These are phyloP conservation scores for Philopotamus ludificatus DNA, from an alignment of 1,140 invertebrate genomes.

Conservation along the genomic window DNA sequence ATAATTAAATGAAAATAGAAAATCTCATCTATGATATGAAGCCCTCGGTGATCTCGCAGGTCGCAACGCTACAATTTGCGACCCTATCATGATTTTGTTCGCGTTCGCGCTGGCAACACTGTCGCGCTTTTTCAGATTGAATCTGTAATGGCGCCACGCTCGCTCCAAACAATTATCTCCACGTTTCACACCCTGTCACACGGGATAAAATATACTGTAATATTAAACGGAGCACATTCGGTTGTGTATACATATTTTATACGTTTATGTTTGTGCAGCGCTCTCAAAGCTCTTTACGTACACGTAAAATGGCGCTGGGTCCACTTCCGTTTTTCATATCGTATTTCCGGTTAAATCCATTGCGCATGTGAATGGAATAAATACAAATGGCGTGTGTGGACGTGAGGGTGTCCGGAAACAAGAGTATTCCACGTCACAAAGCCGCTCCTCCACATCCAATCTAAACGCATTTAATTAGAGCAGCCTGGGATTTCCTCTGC, in stretches of 20 bases:
- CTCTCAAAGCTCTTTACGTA: conserved; percentile 11
- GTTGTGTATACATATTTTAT: conserved; percentile 17
- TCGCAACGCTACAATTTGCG: no score
- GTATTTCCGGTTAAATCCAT: conserved; percentile 24
- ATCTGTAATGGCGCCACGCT: not conserved
- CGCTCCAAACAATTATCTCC: conserved; percentile 16
- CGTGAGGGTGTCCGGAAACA: not conserved
- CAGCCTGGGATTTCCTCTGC: no score
- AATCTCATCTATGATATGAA: no score
- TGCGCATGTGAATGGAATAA: conserved; percentile 4
- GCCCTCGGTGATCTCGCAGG: no score
- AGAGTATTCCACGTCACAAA: not conserved
- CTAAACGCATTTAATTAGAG: not conserved
- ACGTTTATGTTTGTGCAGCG: not conserved
- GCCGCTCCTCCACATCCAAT: not conserved
- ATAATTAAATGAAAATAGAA: no score
- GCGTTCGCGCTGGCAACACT: no score
- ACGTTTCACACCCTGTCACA: conserved; percentile 15
- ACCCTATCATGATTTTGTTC: no score
- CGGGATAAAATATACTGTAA: not conserved
- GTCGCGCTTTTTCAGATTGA: not conserved
- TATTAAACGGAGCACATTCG: conserved; percentile 22
- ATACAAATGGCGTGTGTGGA: not conserved
- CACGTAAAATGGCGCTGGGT: conserved; percentile 14
- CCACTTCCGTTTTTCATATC: conserved; percentile 29